Conservation (phyloP, 23 tunicate genomes). For the Botrylloides violaceus region DNA sequence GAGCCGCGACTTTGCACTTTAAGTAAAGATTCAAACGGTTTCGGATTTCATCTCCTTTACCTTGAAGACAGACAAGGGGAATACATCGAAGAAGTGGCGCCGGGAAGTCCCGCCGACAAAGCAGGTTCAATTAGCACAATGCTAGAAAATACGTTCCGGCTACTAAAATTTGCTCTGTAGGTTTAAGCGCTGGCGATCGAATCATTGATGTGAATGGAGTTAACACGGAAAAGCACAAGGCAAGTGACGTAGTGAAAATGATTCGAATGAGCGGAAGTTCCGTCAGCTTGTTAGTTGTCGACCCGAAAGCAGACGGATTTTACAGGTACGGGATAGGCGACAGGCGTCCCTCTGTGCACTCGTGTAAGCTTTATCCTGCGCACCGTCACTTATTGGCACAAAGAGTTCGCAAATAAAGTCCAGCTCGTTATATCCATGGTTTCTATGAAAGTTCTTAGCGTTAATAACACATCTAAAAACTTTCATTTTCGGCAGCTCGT, state of each 20-base stretch:
- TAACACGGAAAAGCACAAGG: constrained; percentile 76
- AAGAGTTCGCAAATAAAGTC: no score
- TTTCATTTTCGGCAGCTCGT: no score
- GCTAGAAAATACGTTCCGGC: not conserved
- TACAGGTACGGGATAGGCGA: constrained; percentile 40
- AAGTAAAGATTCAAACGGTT: constrained; percentile 47
- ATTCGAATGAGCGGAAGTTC: constrained; percentile 73
- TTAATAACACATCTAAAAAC: no score
- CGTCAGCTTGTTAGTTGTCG: constrained; percentile 79
- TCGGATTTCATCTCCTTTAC: constrained; percentile 88
- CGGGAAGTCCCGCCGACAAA: constrained; percentile 52
- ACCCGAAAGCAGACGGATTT: constrained; percentile 94
- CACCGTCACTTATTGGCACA: no score
- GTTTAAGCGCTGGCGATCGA: constrained; percentile 91
- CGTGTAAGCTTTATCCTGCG: no score
- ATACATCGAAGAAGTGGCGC: constrained; percentile 77
- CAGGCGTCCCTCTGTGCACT: no score
- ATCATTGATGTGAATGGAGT: constrained; percentile 85
- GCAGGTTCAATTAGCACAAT: constrained; percentile 40
- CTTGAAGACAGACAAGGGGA: constrained; percentile 98
- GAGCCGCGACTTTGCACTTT: constrained; percentile 71
- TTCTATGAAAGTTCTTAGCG: no score
- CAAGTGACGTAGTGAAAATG: constrained; percentile 75
- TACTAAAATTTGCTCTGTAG: no score
- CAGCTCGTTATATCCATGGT: no score